phyloP scores from a whole-genome alignment of 2,888 invertebrate species.

The Tiliacea aurago region DNA sequence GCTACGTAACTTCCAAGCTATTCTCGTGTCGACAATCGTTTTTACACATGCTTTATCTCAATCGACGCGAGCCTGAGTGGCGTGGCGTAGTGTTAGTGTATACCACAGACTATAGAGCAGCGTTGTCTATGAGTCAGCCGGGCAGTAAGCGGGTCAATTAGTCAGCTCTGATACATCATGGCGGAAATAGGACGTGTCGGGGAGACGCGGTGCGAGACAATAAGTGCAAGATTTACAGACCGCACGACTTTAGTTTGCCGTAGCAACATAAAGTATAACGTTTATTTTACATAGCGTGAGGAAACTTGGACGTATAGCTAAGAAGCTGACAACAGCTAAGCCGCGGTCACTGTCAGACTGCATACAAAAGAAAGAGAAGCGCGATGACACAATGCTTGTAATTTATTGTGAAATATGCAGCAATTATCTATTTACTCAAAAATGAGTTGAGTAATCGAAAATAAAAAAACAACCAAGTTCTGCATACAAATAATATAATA shows the following conservation, averaged over 20 bases:
- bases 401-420: too few relatives aligned
- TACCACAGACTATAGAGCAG: conserved; percentile 2
- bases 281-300: too few relatives aligned
- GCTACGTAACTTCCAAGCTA: not conserved
- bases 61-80: conserved; percentile 32
- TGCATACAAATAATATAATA: too few relatives aligned
- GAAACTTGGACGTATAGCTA: too few relatives aligned
- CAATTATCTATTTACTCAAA: too few relatives aligned
- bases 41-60: conserved; percentile 45
- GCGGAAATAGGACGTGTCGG: not conserved
- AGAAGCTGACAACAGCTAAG: too few relatives aligned
- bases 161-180: not conserved
- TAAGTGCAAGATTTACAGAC: not conserved
- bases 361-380: too few relatives aligned
- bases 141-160: conserved; percentile 53
- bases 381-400: too few relatives aligned
- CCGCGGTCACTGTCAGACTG: too few relatives aligned
- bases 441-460: too few relatives aligned
- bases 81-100: conserved; percentile 3
- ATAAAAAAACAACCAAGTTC: too few relatives aligned
- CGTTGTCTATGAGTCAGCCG: conserved; percentile 39
- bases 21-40: not conserved
- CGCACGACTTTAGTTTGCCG: not conserved
- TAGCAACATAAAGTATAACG: too few relatives aligned
- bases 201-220: not conserved